These are phyloP conservation scores for Sebastes trivittatus DNA, from an alignment of 2,797 vertebrate species.

Conservation along the genomic window DNA sequence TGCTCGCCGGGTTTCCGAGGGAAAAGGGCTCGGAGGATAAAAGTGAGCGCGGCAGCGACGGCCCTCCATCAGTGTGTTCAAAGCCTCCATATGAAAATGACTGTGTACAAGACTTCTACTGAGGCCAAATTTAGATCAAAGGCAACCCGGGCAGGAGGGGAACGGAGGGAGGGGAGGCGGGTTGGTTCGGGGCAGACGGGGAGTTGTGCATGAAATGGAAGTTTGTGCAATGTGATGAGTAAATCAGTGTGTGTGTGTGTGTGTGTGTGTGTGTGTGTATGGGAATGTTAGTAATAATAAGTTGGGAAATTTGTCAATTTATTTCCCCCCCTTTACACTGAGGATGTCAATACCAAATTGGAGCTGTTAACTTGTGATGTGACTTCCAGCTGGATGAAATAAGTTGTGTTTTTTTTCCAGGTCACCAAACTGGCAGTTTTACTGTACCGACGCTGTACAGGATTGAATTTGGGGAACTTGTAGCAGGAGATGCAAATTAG, in stretches of 20 bases:
- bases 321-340: constrained; percentile 52
- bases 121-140: constrained; percentile 85
- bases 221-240: constrained; percentile 69
- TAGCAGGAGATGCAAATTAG: constrained; percentile 37
- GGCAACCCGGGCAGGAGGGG: constrained; percentile 56
- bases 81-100: constrained; percentile 88
- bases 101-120: constrained; percentile 77
- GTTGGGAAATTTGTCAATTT: constrained; percentile 70
- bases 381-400: constrained; percentile 60
- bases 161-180: constrained; percentile 17
- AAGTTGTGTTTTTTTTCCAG: constrained; percentile 61
- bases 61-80: constrained; percentile 93
- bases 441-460: constrained; percentile 25
- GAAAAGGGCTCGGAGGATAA: constrained; percentile 88
- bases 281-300: constrained; percentile 71
- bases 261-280: constrained; percentile 42
- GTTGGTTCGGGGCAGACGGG: constrained; percentile 46
- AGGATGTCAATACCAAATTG: constrained; percentile 59
- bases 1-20: constrained; percentile 88
- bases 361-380: constrained; percentile 55
- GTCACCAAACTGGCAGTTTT: constrained; percentile 49
- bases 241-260: constrained; percentile 63
- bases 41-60: constrained; percentile 86
- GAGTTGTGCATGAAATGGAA: constrained; percentile 74
- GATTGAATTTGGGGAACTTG: constrained; percentile 37